Evolutionary conservation across 1,140 invertebrate genomes (phyloP).

Genomic region (Yoshiicerus persimilis): DNA sequence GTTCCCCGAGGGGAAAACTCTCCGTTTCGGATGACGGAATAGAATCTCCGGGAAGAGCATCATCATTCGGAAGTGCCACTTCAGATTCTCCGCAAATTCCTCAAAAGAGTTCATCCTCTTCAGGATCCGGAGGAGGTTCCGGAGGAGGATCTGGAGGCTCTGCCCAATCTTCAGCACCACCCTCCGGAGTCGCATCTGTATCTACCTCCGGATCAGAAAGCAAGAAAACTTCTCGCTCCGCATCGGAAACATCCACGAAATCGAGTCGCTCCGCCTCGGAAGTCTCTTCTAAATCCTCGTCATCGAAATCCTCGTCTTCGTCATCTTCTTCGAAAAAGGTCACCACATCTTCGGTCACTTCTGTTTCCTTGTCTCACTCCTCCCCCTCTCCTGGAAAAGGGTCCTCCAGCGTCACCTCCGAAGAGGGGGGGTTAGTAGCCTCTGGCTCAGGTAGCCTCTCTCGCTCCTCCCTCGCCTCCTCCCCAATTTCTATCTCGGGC

Average conservation of each 20-base stretch:
- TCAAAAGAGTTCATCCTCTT: neutral
- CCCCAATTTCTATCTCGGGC: slow-evolving; percentile 45
- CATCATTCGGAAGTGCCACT: slow-evolving; percentile 2
- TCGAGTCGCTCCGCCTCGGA: slow-evolving; percentile 13
- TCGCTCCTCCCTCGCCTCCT: slow-evolving; percentile 42
- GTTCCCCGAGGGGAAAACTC: slow-evolving; percentile 25
- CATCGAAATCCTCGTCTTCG: neutral
- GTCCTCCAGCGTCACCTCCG: neutral
- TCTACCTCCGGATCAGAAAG: neutral
- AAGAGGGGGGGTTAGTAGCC: neutral
- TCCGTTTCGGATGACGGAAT: slow-evolving; percentile 26
- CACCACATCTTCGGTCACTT: neutral
- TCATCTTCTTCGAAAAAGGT: neutral
- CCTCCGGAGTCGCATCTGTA: neutral
- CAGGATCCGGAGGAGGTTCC: neutral
- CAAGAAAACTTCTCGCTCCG: neutral
- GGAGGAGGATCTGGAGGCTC: neutral
- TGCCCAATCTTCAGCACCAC: neutral
- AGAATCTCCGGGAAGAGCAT: slow-evolving; percentile 8
- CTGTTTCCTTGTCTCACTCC: neutral
- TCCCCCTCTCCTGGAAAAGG: neutral
- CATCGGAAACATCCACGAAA: neutral
- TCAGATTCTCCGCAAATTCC: neutral
- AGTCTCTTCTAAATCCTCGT: slow-evolving; percentile 31
- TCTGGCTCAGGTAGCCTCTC: slow-evolving; percentile 40